Percentiles rank a stretch among this genome's conserved stretches.
Conservation (phyloP, 2,888 invertebrate genomes). For the Trichogramma evanescens region DNA sequence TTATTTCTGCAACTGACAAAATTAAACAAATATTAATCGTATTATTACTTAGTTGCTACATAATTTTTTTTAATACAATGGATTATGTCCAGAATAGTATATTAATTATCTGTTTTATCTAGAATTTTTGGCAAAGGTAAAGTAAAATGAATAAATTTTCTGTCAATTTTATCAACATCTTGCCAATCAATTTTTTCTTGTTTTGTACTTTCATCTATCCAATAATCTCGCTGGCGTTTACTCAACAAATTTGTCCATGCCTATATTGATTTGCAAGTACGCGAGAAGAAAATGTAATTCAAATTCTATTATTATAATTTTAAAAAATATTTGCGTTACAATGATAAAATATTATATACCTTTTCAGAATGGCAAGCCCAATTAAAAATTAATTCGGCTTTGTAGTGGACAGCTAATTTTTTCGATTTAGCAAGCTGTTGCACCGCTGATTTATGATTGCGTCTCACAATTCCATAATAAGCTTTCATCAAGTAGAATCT, state of each 20-base stretch:
- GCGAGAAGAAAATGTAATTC: slow-evolving; percentile 21
- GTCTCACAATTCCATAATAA: slow-evolving; percentile 50
- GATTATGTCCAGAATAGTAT: no score
- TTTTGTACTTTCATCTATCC: slow-evolving; percentile 50
- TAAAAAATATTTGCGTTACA: slow-evolving; percentile 3
- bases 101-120: no score
- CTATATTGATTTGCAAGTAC: slow-evolving; percentile 33
- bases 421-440: slow-evolving; percentile 46
- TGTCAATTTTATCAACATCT: slow-evolving; percentile 45
- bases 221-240: slow-evolving; percentile 46
- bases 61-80: no score
- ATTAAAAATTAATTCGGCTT: slow-evolving; percentile 46
- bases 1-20: no score
- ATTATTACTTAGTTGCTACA: no score
- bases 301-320: slow-evolving; percentile 1
- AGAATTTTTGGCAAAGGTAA: slow-evolving; percentile 46
- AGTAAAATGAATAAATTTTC: slow-evolving; percentile 47
- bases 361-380: slow-evolving; percentile 53
- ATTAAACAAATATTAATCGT: no score
- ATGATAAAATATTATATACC: slow-evolving; percentile 36
- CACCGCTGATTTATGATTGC: slow-evolving; percentile 45
- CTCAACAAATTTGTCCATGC: slow-evolving; percentile 52
- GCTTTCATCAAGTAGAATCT: slow-evolving; percentile 52
- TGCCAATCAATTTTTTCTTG: slow-evolving; percentile 48
- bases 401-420: slow-evolving; percentile 41